Evolutionary conservation across 2,797 vertebrate genomes (phyloP).

Genomic region (Sebastes steindachneri): DNA sequence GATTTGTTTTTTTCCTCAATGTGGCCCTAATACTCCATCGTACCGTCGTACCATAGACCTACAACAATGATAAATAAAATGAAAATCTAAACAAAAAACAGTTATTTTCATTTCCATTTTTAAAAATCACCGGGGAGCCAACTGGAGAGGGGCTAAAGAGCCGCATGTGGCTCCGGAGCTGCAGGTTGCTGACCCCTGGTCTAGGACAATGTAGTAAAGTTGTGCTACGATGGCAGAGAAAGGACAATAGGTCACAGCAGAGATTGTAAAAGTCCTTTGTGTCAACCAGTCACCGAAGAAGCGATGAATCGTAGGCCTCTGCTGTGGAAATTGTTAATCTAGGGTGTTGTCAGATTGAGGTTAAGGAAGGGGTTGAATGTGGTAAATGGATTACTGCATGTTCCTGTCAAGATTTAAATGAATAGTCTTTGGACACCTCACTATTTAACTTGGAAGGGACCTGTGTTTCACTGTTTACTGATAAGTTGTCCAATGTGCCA

Average conservation of each 20-base stretch:
- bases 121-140: no score
- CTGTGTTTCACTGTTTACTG: conserved; percentile 61
- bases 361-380: conserved; percentile 41
- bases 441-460: conserved; percentile 66
- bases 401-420: conserved; percentile 58
- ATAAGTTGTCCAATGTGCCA: conserved; percentile 48
- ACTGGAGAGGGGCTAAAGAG: no score
- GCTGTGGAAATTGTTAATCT: conserved; percentile 25
- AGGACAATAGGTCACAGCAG: not conserved
- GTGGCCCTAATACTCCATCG: no score
- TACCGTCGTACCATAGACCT: no score
- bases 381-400: conserved; percentile 42
- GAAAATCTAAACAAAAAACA: no score
- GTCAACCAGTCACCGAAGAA: not conserved
- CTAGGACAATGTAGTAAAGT: not conserved
- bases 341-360: conserved; percentile 44
- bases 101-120: no score
- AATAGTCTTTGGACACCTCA: conserved; percentile 38
- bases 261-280: not conserved
- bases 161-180: no score
- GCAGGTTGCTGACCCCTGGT: no score
- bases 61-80: no score
- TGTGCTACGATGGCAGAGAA: not conserved
- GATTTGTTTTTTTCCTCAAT: no score
- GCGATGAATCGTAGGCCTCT: not conserved